phyloP scores from a whole-genome alignment of 2,888 invertebrate genomes.

The Tribolium freemani region DNA sequence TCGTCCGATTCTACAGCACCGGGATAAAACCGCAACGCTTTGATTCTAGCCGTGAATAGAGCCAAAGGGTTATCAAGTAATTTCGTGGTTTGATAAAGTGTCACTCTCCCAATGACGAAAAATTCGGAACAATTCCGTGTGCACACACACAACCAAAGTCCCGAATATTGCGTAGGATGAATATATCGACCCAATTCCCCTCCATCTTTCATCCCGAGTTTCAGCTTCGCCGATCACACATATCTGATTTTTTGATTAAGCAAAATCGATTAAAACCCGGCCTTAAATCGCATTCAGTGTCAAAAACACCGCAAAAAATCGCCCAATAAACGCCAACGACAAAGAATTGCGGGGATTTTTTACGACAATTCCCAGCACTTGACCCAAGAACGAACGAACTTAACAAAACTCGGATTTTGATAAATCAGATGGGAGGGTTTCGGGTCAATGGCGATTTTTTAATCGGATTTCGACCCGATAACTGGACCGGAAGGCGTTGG shows the following conservation, averaged over 20 bases:
- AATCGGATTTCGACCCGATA: background rate
- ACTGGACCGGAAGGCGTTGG: background rate
- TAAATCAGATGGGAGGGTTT: no score
- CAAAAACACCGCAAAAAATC: background rate
- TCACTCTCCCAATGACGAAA: background rate
- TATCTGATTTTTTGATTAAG: background rate
- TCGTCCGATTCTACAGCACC: background rate
- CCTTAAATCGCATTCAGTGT: background rate
- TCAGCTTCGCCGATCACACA: conserved; percentile 5
- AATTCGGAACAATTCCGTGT: background rate
- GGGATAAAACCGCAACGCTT: conserved; percentile 16
- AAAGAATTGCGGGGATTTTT: no score
- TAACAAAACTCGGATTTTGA: no score
- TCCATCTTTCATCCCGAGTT: conserved; percentile 15
- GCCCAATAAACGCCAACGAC: background rate
- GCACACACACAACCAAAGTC: background rate
- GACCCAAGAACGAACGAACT: no score
- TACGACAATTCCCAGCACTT: no score
- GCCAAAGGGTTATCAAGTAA: background rate
- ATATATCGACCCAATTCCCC: conserved; percentile 5
- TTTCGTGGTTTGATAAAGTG: conserved; percentile 18
- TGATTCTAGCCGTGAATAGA: conserved; percentile 1
- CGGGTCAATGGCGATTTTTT: background rate
- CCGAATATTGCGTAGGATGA: conserved; percentile 2
- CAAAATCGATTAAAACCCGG: background rate